phyloP scores from a whole-genome alignment of 2,113 vertebrate species.

The Spermophilus dauricus region DNA sequence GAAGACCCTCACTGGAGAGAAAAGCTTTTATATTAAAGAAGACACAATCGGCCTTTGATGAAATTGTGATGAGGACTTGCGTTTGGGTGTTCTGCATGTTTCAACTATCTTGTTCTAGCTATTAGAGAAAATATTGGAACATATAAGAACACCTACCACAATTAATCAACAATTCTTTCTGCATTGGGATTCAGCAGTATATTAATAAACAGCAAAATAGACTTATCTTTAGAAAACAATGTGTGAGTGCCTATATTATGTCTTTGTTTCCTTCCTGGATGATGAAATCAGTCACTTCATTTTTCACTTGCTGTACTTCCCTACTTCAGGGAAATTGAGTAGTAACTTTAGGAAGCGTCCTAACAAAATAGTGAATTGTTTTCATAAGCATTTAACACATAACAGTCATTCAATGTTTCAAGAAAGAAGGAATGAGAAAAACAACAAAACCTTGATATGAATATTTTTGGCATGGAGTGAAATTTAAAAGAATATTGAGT shows the following conservation, averaged over 20 bases:
- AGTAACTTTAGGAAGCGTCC: background rate
- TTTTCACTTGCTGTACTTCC: background rate
- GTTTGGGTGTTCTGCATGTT: background rate
- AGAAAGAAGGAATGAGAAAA: background rate
- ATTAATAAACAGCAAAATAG: background rate
- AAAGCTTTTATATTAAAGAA: background rate
- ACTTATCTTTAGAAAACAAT: background rate
- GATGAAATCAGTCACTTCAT: background rate
- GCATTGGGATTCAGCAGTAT: background rate
- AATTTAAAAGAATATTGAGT: background rate
- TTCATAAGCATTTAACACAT: background rate
- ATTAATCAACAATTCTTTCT: background rate
- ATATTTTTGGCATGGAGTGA: background rate
- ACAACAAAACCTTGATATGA: background rate
- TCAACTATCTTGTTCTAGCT: background rate
- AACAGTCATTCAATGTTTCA: background rate
- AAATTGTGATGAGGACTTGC: background rate
- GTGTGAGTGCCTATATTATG: background rate
- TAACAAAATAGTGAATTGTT: background rate
- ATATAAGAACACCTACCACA: background rate
- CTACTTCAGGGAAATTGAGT: background rate
- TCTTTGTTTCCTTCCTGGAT: background rate
- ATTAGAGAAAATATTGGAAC: constrained; percentile 31
- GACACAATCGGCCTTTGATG: background rate
- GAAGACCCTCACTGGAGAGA: background rate